Evolutionary conservation across 92 coral and sea anemone species (phyloP).

Genomic region (Bergia puertoricense): DNA sequence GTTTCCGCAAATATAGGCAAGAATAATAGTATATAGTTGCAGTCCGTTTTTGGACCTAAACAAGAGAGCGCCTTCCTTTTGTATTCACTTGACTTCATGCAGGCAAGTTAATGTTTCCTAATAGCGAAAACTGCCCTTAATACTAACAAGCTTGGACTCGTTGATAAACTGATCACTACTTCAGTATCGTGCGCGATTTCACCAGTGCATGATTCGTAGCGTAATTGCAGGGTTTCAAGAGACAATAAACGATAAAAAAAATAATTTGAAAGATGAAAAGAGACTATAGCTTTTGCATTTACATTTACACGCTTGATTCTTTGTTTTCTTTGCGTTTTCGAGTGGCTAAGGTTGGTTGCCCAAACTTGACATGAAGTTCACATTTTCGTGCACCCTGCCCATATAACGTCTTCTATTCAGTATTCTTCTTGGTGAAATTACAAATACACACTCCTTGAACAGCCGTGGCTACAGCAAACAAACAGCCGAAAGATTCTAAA

Average conservation of each 20-base stretch:
- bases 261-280: constrained; percentile 29
- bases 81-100: constrained; percentile 34
- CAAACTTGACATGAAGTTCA: constrained; percentile 24
- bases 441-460: neutral
- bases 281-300: constrained; percentile 8
- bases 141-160: constrained; percentile 6
- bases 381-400: constrained; percentile 36
- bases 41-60: constrained; percentile 40
- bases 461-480: constrained; percentile 7
- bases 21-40: constrained; percentile 8
- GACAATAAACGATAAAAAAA: constrained; percentile 17
- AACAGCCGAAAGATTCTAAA: constrained; percentile 6
- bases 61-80: constrained; percentile 30
- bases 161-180: constrained; percentile 15
- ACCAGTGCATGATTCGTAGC: neutral
- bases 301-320: constrained; percentile 2
- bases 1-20: constrained; percentile 37
- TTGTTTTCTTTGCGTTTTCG: constrained; percentile 30
- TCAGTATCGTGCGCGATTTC: neutral
- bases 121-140: constrained; percentile 1
- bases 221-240: constrained; percentile 27
- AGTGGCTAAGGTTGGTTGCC: constrained; percentile 27
- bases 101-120: constrained; percentile 24
- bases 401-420: constrained; percentile 29
- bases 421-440: neutral